Evolutionary conservation across 2,113 vertebrate genomes (phyloP).

Genomic region (Gasterosteus nipponicus): DNA sequence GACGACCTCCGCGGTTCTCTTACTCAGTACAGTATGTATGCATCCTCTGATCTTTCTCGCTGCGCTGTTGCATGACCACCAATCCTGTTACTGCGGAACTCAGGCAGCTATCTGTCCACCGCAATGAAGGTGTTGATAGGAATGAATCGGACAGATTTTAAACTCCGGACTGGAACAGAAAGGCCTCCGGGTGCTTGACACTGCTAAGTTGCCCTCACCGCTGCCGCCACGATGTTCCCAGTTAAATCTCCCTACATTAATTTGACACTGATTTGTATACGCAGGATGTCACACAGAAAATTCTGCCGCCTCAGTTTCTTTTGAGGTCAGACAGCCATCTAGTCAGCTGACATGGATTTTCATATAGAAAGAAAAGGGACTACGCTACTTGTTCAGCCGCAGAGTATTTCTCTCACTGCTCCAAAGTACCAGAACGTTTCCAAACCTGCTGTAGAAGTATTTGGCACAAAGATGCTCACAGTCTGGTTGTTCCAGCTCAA

Average conservation of each 20-base stretch:
- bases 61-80: conserved; percentile 85
- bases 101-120: conserved; percentile 45
- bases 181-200: conserved; percentile 1
- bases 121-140: conserved; percentile 34
- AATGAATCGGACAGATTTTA: conserved; percentile 36
- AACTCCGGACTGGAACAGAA: conserved; percentile 25
- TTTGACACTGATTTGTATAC: conserved; percentile 16
- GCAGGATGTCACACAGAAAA: conserved; percentile 20
- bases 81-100: conserved; percentile 62
- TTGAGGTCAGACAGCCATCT: conserved; percentile 14
- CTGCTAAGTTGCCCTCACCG: conserved; percentile 38
- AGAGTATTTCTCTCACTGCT: conserved; percentile 37
- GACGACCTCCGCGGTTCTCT: conserved; percentile 78
- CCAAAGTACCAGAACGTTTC: conserved; percentile 16
- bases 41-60: conserved; percentile 82
- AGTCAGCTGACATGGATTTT: conserved; percentile 11
- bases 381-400: conserved; percentile 18
- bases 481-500: conserved; percentile 21
- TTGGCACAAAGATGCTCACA: conserved; percentile 15
- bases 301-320: conserved; percentile 34
- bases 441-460: conserved; percentile 16
- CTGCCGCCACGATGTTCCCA: not conserved
- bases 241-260: conserved; percentile 23
- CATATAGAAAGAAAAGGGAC: conserved; percentile 28
- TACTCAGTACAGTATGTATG: conserved; percentile 84